Evolutionary conservation across 2,797 vertebrate genomes (phyloP).

Genomic region (Balearica regulorum): DNA sequence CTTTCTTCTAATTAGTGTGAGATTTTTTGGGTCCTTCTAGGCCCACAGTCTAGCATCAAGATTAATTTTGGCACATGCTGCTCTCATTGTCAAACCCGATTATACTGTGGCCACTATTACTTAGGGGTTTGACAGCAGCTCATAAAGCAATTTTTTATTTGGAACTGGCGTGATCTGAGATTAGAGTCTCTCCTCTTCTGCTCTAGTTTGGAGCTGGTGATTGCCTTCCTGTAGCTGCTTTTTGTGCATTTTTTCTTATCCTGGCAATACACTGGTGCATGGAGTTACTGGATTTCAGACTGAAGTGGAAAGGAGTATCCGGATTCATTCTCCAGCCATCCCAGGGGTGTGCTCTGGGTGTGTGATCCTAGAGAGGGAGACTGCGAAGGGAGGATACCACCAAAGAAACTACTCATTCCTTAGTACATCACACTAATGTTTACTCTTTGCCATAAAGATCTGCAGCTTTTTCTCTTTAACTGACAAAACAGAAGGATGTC

Average conservation of each 20-base stretch:
- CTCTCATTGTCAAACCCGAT: background rate
- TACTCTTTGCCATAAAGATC: background rate
- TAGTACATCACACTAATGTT: background rate
- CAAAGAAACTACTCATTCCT: background rate
- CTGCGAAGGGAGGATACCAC: background rate
- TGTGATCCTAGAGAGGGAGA: background rate
- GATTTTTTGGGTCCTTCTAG: background rate
- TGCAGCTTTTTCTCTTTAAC: background rate
- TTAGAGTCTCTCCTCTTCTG: background rate
- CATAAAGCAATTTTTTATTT: slow-evolving; percentile 9
- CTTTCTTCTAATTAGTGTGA: background rate
- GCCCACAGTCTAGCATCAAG: background rate
- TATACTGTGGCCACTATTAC: background rate
- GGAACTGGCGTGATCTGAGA: background rate
- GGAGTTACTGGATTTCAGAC: slow-evolving; percentile 13
- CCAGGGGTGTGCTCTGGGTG: background rate
- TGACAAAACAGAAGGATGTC: background rate
- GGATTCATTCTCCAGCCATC: background rate
- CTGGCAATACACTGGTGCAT: background rate
- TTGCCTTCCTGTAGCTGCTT: background rate
- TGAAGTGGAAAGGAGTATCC: background rate
- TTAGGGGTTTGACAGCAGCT: background rate
- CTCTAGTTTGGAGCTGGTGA: background rate
- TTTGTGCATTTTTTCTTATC: background rate
- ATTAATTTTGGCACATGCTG: slow-evolving; percentile 11